Conservation (phyloP, 2,113 vertebrate genomes). For the Hippopotamus amphibius region DNA sequence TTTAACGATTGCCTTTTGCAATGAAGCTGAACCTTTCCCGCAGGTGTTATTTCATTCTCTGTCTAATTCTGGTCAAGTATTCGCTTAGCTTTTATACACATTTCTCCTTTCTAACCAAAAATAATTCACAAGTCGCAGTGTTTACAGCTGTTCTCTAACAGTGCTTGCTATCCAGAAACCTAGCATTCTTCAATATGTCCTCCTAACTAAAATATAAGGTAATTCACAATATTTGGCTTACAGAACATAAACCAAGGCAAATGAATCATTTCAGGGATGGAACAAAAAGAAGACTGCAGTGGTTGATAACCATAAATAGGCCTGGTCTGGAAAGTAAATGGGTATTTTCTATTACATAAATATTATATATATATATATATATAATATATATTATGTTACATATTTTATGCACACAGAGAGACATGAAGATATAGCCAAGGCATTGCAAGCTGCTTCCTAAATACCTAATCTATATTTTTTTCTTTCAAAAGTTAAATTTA, state of each 20-base stretch:
- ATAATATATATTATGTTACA: neutral
- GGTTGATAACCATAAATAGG: neutral
- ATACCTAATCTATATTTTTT: neutral
- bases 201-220: neutral
- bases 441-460: neutral
- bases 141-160: neutral
- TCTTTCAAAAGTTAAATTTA: slow-evolving; percentile 21
- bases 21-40: neutral
- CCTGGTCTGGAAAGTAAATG: neutral
- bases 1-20: neutral
- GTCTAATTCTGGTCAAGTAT: neutral
- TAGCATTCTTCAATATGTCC: neutral
- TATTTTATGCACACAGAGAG: neutral
- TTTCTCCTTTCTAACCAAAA: neutral
- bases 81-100: neutral
- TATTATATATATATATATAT: neutral
- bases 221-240: neutral
- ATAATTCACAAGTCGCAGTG: neutral
- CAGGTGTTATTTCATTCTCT: neutral
- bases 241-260: neutral
- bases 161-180: neutral
- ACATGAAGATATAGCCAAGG: neutral
- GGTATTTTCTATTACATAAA: neutral
- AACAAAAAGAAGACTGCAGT: neutral
- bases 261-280: neutral